Conservation (phyloP, 35 echinoderm and acorn worm species). For the Hemicentrotus pulcherrimus region DNA sequence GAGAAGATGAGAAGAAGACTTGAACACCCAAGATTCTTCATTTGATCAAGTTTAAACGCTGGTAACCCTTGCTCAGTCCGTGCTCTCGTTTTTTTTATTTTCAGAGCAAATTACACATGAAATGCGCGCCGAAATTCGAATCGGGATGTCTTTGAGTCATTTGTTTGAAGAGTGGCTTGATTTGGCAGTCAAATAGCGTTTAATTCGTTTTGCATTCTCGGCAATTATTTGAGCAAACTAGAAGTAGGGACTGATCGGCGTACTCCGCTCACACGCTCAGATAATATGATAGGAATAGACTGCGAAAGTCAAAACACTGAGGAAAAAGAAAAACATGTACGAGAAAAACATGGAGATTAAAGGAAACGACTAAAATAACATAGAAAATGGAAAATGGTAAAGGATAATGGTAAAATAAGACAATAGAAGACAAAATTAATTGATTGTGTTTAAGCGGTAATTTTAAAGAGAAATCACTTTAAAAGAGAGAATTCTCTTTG, state of each 20-base stretch:
- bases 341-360: not conserved
- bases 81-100: slow-evolving; percentile 23
- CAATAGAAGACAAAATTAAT: not conserved
- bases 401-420: not conserved
- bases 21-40: not conserved
- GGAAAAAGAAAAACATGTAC: not conserved
- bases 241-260: not conserved
- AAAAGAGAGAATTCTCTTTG: not conserved
- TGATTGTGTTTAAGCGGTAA: not conserved
- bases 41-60: slow-evolving; percentile 38
- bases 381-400: not conserved
- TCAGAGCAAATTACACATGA: slow-evolving; percentile 15
- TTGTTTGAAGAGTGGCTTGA: slow-evolving; percentile 42
- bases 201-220: slow-evolving; percentile 43
- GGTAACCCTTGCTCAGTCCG: not conserved
- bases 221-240: slow-evolving; percentile 50
- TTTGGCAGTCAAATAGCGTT: slow-evolving; percentile 28
- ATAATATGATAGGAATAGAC: not conserved
- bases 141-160: slow-evolving; percentile 22
- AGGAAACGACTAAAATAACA: not conserved
- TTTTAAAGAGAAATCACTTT: not conserved
- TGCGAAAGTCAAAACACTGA: not conserved
- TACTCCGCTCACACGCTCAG: not conserved
- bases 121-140: slow-evolving; percentile 31
- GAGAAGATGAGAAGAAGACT: not conserved